Evolutionary conservation across 2,113 vertebrate genomes (phyloP), one percentile per base, ranked within the genome.

Genomic region (Cromileptes altivelis): DNA sequence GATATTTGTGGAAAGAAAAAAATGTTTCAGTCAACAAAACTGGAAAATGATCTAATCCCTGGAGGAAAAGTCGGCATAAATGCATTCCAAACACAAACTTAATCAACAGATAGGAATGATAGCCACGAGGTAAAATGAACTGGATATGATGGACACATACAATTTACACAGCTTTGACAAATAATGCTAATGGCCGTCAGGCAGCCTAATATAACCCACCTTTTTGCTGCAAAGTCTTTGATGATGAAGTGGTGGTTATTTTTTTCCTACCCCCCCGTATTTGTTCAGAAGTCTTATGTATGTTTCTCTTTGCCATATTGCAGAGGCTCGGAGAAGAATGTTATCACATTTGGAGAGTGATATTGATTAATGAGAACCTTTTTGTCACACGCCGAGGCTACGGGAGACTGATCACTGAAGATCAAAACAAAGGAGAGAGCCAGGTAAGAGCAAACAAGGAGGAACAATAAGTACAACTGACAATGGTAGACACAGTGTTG

Each of bases 361-460:
- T 92, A 91, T 91, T 94, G 91, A 94, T 93, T 92, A 93, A 93
- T 88, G 88, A 92, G 90, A 85, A 87, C 89, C 90, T 93, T 85
- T 92, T 80, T 90, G 89, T 89, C 85, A 86, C 88, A 88, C 81
- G 52, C 73, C n/a, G 78, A 85, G 79, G 86, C 84, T 82, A 85
- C 78, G 70, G 85, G 69, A 85, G 85, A 87, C 78, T 91, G 89
- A 92, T 91, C 87, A 85, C 88, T 85, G 81, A 86, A 89, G 89
- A 93, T 88, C 84, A 91, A 92, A 93, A 91, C 91, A 92, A 91
- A 86, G 78, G 78, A 86, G 85, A 21, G 78, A 80, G 85, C 80
- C 86, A 85, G 91, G 90, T 92, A 85, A 78, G 84, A 85, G 75
- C 84, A 85, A 91, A 88, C 78, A 80, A 64, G 85, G 49, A 80